Conservation (phyloP, 1,140 invertebrate species). For the Temnothorax longispinosus region DNA sequence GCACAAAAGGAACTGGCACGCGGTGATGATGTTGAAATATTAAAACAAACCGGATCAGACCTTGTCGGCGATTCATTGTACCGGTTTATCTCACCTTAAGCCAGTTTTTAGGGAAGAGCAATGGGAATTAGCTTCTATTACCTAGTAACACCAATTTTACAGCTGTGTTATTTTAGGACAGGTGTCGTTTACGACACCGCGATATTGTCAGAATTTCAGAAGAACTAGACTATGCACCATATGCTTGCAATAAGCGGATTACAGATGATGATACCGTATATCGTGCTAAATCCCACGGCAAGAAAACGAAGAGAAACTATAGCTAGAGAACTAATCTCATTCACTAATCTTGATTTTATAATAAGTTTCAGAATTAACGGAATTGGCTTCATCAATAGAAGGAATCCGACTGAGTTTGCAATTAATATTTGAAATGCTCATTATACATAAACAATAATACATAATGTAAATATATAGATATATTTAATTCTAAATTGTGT, state of each 20-base stretch:
- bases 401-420: not conserved
- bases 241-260: constrained; percentile 33
- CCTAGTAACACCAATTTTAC: constrained; percentile 29
- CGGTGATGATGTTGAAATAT: constrained; percentile 63
- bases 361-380: constrained; percentile 42
- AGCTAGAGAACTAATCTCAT: constrained; percentile 16
- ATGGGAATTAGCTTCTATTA: constrained; percentile 46
- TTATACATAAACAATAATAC: not conserved
- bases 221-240: constrained; percentile 20
- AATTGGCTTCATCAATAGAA: not conserved
- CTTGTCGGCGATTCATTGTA: constrained; percentile 52
- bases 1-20: constrained; percentile 22
- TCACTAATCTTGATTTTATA: constrained; percentile 50
- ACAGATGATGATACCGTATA: constrained; percentile 57
- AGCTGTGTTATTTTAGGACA: not conserved
- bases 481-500: not conserved
- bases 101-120: not conserved
- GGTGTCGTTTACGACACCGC: not conserved
- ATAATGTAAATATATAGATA: not conserved
- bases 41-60: constrained; percentile 53
- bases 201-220: constrained; percentile 37
- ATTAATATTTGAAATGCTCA: not conserved
- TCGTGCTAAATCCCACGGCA: constrained; percentile 54
- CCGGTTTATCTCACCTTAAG: constrained; percentile 37
- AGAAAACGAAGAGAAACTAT: constrained; percentile 40